Conservation (phyloP, 2,888 invertebrate species). For the Apeira syringaria region DNA sequence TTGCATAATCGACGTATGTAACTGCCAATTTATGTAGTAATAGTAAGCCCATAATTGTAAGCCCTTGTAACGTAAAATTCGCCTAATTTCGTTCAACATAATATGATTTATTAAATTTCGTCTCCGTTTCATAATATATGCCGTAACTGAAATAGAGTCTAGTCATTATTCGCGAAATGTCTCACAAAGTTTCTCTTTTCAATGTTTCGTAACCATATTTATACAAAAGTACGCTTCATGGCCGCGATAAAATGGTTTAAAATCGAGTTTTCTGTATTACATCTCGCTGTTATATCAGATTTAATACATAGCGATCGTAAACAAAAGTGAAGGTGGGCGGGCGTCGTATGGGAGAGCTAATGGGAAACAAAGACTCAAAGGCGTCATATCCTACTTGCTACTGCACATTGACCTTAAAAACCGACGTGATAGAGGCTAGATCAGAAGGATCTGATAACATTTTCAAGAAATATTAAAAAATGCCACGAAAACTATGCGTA, state of each 20-base stretch:
- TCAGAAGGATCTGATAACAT: constrained; percentile 19
- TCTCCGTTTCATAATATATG: constrained; percentile 16
- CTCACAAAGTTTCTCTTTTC: constrained; percentile 56
- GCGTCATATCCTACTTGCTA: constrained; percentile 45
- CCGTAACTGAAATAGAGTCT: constrained; percentile 6
- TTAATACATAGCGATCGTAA: constrained; percentile 42
- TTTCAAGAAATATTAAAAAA: constrained; percentile 6
- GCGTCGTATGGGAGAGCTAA: constrained; percentile 51
- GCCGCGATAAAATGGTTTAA: constrained; percentile 18
- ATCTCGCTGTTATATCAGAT: constrained; percentile 28
- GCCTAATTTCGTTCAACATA: constrained; percentile 13
- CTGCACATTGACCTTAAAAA: constrained; percentile 42
- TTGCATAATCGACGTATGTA: constrained; percentile 34
- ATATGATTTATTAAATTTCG: constrained; percentile 11
- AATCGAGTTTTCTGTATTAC: constrained; percentile 26
- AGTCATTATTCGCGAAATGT: constrained; percentile 27
- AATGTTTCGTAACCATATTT: constrained; percentile 56
- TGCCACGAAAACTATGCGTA: too few species aligned
- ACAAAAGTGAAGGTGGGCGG: constrained; percentile 78
- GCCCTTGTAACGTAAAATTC: too few species aligned
- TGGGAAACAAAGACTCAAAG: constrained; percentile 59
- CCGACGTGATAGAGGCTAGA: constrained; percentile 36
- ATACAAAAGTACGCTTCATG: constrained; percentile 34
- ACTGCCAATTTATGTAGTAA: constrained; percentile 25
- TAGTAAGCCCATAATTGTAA: too few species aligned